Percentiles rank a stretch among this genome's conserved stretches.
phyloP scores from a whole-genome alignment of 2,888 invertebrate genomes.

The Cheilosia impressa region DNA sequence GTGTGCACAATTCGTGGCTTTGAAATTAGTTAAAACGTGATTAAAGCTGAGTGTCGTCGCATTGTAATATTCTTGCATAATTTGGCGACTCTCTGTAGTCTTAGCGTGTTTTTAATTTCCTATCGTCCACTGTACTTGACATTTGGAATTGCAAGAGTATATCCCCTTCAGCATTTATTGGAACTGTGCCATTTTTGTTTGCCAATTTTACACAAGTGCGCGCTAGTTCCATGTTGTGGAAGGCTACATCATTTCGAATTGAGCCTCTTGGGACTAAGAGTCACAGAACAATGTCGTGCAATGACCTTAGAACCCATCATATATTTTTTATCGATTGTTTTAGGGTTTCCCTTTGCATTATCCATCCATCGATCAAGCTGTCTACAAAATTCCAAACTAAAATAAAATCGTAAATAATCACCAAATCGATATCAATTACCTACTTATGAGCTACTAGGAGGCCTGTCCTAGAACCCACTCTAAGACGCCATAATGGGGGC shows the following conservation, averaged over 20 bases:
- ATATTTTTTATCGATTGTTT: constrained; percentile 48
- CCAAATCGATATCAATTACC: constrained; percentile 69
- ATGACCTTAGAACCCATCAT: constrained; percentile 50
- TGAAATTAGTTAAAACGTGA: constrained; percentile 2
- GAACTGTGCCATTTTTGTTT: constrained; percentile 28
- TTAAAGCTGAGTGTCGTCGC: neutral
- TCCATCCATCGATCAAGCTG: neutral
- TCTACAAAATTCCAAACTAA: constrained; percentile 15
- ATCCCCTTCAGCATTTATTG: constrained; percentile 2
- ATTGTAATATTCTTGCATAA: neutral
- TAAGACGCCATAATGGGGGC: constrained; percentile 31
- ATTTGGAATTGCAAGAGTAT: neutral
- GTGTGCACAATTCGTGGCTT: neutral
- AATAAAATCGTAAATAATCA: constrained; percentile 58
- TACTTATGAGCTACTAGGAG: constrained; percentile 36
- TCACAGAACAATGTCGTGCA: constrained; percentile 35
- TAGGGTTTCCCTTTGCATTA: neutral
- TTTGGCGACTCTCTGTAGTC: neutral
- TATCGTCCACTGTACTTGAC: constrained; percentile 3
- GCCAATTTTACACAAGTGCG: constrained; percentile 26
- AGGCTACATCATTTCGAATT: constrained; percentile 29
- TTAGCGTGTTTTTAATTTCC: neutral
- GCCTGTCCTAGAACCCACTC: neutral
- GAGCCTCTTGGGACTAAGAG: neutral
- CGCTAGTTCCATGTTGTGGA: constrained; percentile 18